Base-by-base conservation (phyloP, 2,888 invertebrate species). In the Nomada flava region DNA sequence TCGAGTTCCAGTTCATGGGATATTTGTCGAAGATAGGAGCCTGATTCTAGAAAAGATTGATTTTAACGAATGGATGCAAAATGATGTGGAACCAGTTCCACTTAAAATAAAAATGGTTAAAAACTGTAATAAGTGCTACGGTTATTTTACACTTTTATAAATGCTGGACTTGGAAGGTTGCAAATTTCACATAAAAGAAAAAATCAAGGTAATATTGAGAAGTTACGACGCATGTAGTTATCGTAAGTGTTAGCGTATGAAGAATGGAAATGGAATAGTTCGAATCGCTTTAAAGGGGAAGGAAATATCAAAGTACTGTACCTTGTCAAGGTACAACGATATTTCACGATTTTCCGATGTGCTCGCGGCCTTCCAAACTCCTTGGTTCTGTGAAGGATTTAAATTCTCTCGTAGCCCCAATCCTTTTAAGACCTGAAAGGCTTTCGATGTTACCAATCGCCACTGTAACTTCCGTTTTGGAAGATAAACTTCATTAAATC, bases 361-460 rank as follows among this genome's bases (percentile, higher is more conserved):
- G 18, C n/a, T 70, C 59, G 59, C 52, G 29, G 15, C 44, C 44
- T 70, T 47, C 42, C 18, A 59, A 44, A 44, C 62, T 47, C 29
- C 42, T 20, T 18, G 23, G 44, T 26, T 42, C 23, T 26, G 44
- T 20, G n/a, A 62, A 20, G 26, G 47, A 72, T 72, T 76, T 44
- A 76, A 76, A 62, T 76, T 76, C 53, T 47, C 42, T 26, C 23
- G 62, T 2, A 42, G 44, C 55, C 74, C 29, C 47, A n/a, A 52
- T 55, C 62, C 53, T 55, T 62, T 62, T 53, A 75, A 76, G 53
- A 23, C 53, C 20, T 73, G 47, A 73, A 73, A 76, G 53, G 55
- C 53, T 72, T 62, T 55, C 53, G 29, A 55, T 44, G 52, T 73
- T 47, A 47, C 53, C 76, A 44, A 29, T 72, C n/a, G 42, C 13